phyloP scores from a whole-genome alignment of 2,113 vertebrate species.

The Vulpes ferrilata region DNA sequence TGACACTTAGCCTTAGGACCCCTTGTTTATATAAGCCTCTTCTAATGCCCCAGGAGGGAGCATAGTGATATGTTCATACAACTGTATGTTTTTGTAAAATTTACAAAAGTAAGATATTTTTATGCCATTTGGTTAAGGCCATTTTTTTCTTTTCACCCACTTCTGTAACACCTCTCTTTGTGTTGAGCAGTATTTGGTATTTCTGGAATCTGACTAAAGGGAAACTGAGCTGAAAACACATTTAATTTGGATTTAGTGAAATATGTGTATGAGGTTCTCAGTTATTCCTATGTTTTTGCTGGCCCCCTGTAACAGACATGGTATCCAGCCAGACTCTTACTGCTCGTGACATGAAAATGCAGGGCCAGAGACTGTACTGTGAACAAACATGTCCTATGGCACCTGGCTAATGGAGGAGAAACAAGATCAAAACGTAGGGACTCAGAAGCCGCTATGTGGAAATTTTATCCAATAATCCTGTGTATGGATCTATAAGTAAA shows the following conservation, averaged over 20 bases:
- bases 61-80: background rate
- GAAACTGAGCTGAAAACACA: background rate
- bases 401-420: too few relatives aligned
- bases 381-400: background rate
- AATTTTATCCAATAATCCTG: background rate
- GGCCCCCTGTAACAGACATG: background rate
- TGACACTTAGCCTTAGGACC: background rate
- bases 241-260: background rate
- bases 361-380: background rate
- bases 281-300: background rate
- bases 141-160: background rate
- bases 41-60: background rate
- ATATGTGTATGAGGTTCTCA: background rate
- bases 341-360: background rate
- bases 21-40: background rate
- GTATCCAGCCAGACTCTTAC: background rate
- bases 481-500: background rate
- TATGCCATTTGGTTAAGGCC: background rate
- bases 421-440: background rate
- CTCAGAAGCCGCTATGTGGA: background rate
- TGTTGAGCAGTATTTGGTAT: background rate
- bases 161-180: background rate
- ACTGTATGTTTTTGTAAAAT: background rate
- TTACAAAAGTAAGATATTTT: background rate
- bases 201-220: background rate